Evolutionary conservation across 2,888 invertebrate genomes (phyloP), one percentile per base, ranked within the genome.

Genomic region (Meliscaeva auricollis): DNA sequence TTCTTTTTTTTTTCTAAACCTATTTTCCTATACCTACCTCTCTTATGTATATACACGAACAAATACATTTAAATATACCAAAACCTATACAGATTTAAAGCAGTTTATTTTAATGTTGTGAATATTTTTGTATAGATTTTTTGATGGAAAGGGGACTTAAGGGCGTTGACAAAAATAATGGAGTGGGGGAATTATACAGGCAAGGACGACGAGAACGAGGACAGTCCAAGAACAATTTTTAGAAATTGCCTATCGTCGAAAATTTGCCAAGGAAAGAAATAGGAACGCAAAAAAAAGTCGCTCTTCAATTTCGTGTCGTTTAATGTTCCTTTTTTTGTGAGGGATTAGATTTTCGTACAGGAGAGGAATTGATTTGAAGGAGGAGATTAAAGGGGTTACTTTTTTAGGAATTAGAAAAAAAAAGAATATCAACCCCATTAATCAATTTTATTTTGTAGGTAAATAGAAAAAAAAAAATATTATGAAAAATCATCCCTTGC

Each of bases 251-350:
- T 73, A 9, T 74, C 35, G 26, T 56, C 1, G 56, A 50, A 48
- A 56, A 30, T 66, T 66, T 20, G 9, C 17, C 56, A 41, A 9
- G 50, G 32, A 76, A 76, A 69, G 50, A 76, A 52, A 32, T 56
- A 35, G 26, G 26, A 2, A 4, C 26, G 26, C 26, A 26, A 38
- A 38, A 38, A 70, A 81, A 44, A 76, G 50, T 64, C 48, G 54
- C 2, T 26, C 26, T 26, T 38, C 69, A 80, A 69, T 80, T 80
- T 80, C 60, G 70, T n/a, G n/a, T 68, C 44, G 35, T 69, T 48
- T 38, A 38, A 41, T 41, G 30, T 38, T 20, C 6, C 11, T 7
- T 13, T n/a, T 56, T 13, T 20, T 35, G 20, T 1, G 2, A 11
- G 17, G 17, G 0, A n/a, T 4, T 26, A 3, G 2, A n/a, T 5